Base-by-base conservation (phyloP, 2,113 vertebrate genomes). In the Spea multiplicata region DNA sequence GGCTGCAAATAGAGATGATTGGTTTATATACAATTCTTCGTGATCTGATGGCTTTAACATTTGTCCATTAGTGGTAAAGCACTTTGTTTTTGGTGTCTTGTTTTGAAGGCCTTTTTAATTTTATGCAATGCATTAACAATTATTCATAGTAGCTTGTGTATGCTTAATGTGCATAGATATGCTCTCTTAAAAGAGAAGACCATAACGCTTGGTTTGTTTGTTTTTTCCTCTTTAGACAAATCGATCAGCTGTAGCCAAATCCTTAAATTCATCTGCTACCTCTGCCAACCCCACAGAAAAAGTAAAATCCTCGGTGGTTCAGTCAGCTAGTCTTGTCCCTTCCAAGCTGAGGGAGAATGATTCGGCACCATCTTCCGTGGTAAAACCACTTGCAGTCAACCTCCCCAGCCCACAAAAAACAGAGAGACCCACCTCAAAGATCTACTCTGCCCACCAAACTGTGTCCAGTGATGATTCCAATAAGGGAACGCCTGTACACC, bases 401-500 rank as follows among this genome's bases (percentile, higher is more conserved):
- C 53, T 74, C 4, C 61, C 76, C 52, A 90, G 86, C 73, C 87
- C 88, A 72, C 75, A 75, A 75, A 89, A 88, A 82, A 75, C 78
- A 9, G 87, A 86, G 16, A 65, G 50, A 5, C 8, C 0, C 3
- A 83, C 78, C 47, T 72, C 87, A 48, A 65, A 83, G 64, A 59
- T 84, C 3, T 82, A 85, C 52, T 57, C 88, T 4, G 7, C 75
- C 75, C 86, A 73, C 75, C 44, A 80, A 67, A 70, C 81, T 74
- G 89, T 75, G 47, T 69, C 81, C 77, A 87, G 79, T 82, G 90
- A 90, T 83, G 89, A 87, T 78, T 81, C 83, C 80, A 83, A 73
- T 77, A 91, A 87, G 86, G 90, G 87, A 82, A 74, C 84, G 77
- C 86, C 88, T 85, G 87, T 87, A 90, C 30, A 30, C 30, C 2